Conservation (phyloP, 1,140 invertebrate genomes). For the Ceratina australensis region DNA sequence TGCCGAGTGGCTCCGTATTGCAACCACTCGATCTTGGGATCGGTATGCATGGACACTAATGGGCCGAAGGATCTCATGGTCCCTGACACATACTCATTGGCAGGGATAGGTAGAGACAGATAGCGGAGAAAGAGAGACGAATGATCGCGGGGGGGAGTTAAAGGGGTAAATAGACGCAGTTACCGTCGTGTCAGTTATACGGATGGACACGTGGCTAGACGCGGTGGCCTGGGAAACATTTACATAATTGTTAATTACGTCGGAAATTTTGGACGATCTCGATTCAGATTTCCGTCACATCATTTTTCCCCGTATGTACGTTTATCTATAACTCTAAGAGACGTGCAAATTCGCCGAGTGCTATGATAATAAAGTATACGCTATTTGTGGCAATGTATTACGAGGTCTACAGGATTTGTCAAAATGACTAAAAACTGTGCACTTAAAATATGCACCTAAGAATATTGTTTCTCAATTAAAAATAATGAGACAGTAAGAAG, state of each 20-base stretch:
- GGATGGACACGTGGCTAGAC: slow-evolving; percentile 35
- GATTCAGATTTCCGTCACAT: slow-evolving; percentile 2
- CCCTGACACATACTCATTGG: slow-evolving; percentile 61
- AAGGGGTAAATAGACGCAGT: slow-evolving; percentile 46
- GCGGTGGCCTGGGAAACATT: slow-evolving; percentile 44
- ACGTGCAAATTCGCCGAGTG: no score
- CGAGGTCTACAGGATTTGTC: no score
- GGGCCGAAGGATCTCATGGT: slow-evolving; percentile 59
- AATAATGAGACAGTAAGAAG: no score
- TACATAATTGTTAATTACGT: slow-evolving; percentile 51
- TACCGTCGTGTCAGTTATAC: slow-evolving; percentile 51
- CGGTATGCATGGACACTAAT: slow-evolving; percentile 64
- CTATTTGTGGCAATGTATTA: no score
- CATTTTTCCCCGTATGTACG: neutral
- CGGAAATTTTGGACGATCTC: slow-evolving; percentile 1
- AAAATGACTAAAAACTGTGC: no score
- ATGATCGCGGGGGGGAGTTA: neutral
- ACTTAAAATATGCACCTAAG: no score
- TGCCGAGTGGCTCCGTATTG: slow-evolving; percentile 57
- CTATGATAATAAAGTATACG: no score
- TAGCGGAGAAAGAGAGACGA: neutral
- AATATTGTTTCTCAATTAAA: no score
- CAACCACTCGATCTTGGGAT: slow-evolving; percentile 61
- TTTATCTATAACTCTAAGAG: no score
- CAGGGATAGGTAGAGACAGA: slow-evolving; percentile 36